phyloP scores from a whole-genome alignment of 2,797 vertebrate genomes.

The Myioborus miniatus region DNA sequence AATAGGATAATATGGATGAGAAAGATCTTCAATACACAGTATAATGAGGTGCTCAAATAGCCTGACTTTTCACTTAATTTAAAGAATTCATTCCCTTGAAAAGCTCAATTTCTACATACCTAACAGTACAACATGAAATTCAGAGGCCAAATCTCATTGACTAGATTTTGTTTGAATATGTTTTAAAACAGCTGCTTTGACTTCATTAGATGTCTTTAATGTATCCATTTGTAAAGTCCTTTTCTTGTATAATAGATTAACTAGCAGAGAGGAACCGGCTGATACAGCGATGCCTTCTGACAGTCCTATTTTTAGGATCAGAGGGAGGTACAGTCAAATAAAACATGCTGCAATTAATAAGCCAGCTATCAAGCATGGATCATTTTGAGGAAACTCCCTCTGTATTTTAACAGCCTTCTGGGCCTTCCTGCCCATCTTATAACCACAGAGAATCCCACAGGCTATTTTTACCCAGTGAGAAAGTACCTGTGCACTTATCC shows the following conservation, averaged over 20 bases:
- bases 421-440: background rate
- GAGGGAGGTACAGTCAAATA: slow-evolving; percentile 36
- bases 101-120: slow-evolving; percentile 43
- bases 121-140: slow-evolving; percentile 55
- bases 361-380: background rate
- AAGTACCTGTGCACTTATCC: background rate
- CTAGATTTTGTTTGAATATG: slow-evolving; percentile 59
- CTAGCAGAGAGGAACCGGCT: background rate
- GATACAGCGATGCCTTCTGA: slow-evolving; percentile 16
- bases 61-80: slow-evolving; percentile 67
- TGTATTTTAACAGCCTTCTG: slow-evolving; percentile 11
- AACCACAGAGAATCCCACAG: background rate
- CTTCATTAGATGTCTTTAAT: slow-evolving; percentile 64
- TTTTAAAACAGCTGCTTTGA: slow-evolving; percentile 61
- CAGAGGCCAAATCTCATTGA: slow-evolving; percentile 44
- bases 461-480: background rate
- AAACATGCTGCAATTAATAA: slow-evolving; percentile 29
- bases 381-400: background rate
- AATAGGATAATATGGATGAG: slow-evolving; percentile 69
- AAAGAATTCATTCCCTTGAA: slow-evolving; percentile 63
- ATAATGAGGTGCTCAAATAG: slow-evolving; percentile 69
- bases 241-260: slow-evolving; percentile 58
- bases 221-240: slow-evolving; percentile 55
- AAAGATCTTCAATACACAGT: slow-evolving; percentile 55
- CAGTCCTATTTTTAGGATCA: slow-evolving; percentile 60